Evolutionary conservation across 2,888 invertebrate genomes (phyloP), one percentile per base, ranked within the genome.

Genomic region (Leptinotarsa peninsularis): DNA sequence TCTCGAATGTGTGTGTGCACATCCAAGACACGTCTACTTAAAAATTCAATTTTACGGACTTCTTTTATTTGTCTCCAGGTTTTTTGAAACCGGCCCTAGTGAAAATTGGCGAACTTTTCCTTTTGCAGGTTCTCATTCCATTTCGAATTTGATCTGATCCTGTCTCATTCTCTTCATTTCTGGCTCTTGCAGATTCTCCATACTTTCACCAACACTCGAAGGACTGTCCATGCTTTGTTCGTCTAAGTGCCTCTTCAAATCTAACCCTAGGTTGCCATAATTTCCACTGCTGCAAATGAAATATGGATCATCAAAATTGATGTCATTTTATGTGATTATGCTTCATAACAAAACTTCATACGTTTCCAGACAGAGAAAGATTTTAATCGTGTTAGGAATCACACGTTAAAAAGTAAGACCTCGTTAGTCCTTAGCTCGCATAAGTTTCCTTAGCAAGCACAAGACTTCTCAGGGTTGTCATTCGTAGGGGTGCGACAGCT

Each of bases 211-310:
- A 75, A 85, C 83, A 74, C 85, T 85, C 10, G 87, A 87, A n/a
- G 86, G 85, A 80, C 87, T 87, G 56, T 85, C 88, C 63, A 84
- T 82, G 76, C 85, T 86, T 80, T 87, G 87, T 56, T 87, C 87
- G 67, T 86, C 86, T 74, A 86, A 76, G 77, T 88, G 88, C 82
- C 88, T 83, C 76, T 89, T 88, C 75, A 89, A 80, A 79, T 88
- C 88, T 78, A 88, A 76, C 63, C 87, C 87, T 52, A 85, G 81
- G 76, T 77, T 85, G 75, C 81, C 81, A 76, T 85, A 86, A 81
- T 83, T 85, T 73, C 83, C 84, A 73, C 85, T 84, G 73, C 78
- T 78, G 33, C 23, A 77, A 75, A 7, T 70, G 67, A 54, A 70
- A 72, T 10, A 3, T 2, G 43, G 10, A 43, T 43, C 10, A 43